Percentiles rank a stretch among this genome's conserved stretches.
phyloP scores from a whole-genome alignment of 2,888 invertebrate species.

The Nymphalis urticae region DNA sequence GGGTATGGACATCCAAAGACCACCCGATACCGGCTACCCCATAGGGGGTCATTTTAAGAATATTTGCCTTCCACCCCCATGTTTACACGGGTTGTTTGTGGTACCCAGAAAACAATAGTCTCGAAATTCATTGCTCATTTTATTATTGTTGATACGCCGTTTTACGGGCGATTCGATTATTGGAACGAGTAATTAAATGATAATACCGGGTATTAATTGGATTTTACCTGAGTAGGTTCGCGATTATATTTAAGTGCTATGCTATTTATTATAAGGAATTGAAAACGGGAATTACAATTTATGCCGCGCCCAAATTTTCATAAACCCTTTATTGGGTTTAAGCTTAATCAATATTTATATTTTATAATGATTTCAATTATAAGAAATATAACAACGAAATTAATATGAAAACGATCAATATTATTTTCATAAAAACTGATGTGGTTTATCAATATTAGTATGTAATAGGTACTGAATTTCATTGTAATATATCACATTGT shows the following conservation, averaged over 20 bases:
- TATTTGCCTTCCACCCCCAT: constrained; percentile 76
- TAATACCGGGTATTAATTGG: constrained; percentile 79
- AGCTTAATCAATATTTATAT: constrained; percentile 12
- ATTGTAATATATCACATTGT: constrained; percentile 41
- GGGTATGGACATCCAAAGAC: constrained; percentile 64
- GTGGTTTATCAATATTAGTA: neutral
- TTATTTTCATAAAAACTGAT: neutral
- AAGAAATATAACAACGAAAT: no score
- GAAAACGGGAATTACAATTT: constrained; percentile 35
- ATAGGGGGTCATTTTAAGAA: constrained; percentile 78
- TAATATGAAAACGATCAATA: no score
- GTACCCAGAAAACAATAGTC: constrained; percentile 81
- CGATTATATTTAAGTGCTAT: constrained; percentile 56
- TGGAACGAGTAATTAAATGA: constrained; percentile 80
- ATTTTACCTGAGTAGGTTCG: constrained; percentile 69
- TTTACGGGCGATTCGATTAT: constrained; percentile 80
- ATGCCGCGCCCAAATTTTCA: constrained; percentile 24
- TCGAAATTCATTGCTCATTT: constrained; percentile 81
- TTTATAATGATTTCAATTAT: neutral
- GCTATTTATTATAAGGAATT: constrained; percentile 48
- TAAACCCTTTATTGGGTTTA: constrained; percentile 20
- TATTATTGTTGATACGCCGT: constrained; percentile 81
- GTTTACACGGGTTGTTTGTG: constrained; percentile 80
- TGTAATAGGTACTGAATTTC: neutral
- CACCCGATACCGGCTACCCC: constrained; percentile 52